Base-by-base conservation (phyloP, 2,888 invertebrate species). In the Mayetiola destructor region DNA sequence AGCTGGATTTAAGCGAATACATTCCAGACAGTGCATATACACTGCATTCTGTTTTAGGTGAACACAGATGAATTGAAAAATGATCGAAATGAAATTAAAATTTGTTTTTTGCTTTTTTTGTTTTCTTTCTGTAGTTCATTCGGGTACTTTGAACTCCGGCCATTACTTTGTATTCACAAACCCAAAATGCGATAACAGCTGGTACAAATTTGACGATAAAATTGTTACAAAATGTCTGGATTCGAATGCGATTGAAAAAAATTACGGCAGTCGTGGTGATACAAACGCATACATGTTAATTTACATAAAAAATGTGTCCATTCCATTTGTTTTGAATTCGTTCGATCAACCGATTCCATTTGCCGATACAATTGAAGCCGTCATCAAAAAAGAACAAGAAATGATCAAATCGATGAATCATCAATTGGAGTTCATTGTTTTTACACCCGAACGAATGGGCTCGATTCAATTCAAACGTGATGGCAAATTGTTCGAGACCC, bases 231-330 rank as follows among this genome's bases (percentile, higher is more conserved):
- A 90, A 61, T 96, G 96, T 75, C 85, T 91, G 56, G 91, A 91
- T 71, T 84, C 85, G 68, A 99, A 99, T 73, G 97, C 99, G 30
- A 91, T 97, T 62, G 91, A 95, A 69, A 87, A 93, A 72, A 99
- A 99, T 73, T 99, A 90, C 71, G 99, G 99, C 55, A 89, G 92
- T 58, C 91, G 92, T 59, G 89, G 92, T 69, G 95, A 93, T 75
- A 96, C 96, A 65, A 99, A 95, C 71, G 99, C 99, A 16, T 99
- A 99, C 77, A 99, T 99, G 97, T 82, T 99, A 76, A 97, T 99
- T 56, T 99, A 99, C 72, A 95, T 99, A 68, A 82, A 95, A 64
- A 88, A 94, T 74, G 85, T n/a, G n/a, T n/a, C n/a, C n/a, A n/a
- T n/a, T n/a, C n/a, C n/a, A n/a, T n/a, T n/a, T n/a, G n/a, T n/a